These are phyloP conservation scores for Apis mellifera DNA, from an alignment of 1,140 invertebrate genomes.

Conservation along the genomic window DNA sequence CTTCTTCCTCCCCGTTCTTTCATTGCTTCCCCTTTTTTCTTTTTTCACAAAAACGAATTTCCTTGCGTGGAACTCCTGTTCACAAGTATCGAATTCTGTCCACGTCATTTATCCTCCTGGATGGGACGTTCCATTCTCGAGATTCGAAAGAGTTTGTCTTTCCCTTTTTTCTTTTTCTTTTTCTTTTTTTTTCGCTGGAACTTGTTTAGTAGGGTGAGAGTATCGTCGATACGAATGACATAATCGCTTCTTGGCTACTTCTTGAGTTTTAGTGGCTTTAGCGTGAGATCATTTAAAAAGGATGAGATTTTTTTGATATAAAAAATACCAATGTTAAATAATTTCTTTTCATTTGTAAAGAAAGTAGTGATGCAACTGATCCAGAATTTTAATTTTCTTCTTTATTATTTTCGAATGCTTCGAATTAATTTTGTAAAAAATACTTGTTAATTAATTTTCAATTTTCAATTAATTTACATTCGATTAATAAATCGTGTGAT, in stretches of 20 bases:
- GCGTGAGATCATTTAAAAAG: neutral
- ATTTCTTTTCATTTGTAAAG: too few species aligned
- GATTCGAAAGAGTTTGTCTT: too few species aligned
- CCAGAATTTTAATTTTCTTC: too few species aligned
- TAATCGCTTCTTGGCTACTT: neutral
- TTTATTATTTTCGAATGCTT: too few species aligned
- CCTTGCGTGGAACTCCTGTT: neutral
- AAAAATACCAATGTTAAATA: too few species aligned
- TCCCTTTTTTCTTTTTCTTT: too few species aligned
- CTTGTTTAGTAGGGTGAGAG: neutral
- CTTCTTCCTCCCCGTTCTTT: neutral
- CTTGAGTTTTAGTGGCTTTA: neutral
- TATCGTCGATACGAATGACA: neutral
- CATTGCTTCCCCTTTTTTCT: neutral
- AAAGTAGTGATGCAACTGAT: too few species aligned
- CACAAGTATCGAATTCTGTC: slow-evolving; percentile 29
- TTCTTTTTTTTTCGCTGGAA: neutral
- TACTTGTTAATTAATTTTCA: too few species aligned
- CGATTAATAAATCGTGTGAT: too few species aligned
- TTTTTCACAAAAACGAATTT: neutral
- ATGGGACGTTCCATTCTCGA: neutral
- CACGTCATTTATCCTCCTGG: slow-evolving; percentile 17
- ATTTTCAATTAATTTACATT: too few species aligned
- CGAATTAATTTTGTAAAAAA: too few species aligned
- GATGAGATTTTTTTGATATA: neutral